phyloP scores from a whole-genome alignment of 2,113 vertebrate genomes.

The Hyaena hyaena region DNA sequence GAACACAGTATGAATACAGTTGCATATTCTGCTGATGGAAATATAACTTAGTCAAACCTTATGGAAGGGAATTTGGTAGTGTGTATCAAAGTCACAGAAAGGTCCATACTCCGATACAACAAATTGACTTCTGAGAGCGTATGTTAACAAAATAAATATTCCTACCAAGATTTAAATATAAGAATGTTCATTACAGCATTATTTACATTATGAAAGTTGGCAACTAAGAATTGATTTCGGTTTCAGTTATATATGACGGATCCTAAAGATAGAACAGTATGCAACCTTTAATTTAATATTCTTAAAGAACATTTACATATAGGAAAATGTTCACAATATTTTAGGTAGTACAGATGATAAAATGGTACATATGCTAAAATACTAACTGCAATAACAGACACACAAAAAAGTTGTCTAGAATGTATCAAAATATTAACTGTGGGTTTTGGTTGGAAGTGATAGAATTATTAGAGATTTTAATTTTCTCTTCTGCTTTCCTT shows the following conservation, averaged over 20 bases:
- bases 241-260: neutral
- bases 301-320: slow-evolving; percentile 20
- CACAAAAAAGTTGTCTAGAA: neutral
- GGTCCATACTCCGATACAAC: neutral
- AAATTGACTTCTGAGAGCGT: slow-evolving; percentile 17
- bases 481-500: neutral
- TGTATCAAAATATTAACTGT: slow-evolving; percentile 2
- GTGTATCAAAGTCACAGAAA: neutral
- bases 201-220: neutral
- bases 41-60: neutral
- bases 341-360: neutral
- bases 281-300: neutral
- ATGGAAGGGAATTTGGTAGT: neutral
- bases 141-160: slow-evolving; percentile 21
- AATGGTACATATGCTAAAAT: neutral
- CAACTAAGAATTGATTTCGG: slow-evolving; percentile 24
- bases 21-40: neutral
- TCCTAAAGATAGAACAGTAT: neutral
- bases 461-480: neutral
- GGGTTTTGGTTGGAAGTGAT: neutral
- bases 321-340: slow-evolving; percentile 5
- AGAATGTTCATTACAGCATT: neutral
- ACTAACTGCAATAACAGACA: neutral
- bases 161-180: neutral
- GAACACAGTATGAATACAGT: neutral